These are phyloP conservation scores for Hypselothyrea guttata DNA, from an alignment of 2,888 invertebrate species.

Conservation along the genomic window DNA sequence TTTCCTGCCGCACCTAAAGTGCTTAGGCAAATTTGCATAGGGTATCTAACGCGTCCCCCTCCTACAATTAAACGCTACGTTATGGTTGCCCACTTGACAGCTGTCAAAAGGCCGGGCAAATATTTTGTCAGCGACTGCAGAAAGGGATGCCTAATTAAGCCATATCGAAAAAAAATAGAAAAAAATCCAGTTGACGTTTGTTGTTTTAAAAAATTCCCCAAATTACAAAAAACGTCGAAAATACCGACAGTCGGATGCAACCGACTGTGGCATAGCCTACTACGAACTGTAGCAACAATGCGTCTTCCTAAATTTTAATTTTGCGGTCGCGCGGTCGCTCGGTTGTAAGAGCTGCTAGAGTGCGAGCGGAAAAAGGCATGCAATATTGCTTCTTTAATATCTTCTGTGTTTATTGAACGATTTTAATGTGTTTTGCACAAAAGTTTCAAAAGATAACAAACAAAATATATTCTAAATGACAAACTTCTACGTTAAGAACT, in stretches of 20 bases:
- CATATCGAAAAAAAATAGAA: conserved; percentile 33
- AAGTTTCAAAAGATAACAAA: too few species aligned
- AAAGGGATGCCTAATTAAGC: conserved; percentile 62
- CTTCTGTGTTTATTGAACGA: too few species aligned
- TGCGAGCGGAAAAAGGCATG: too few species aligned
- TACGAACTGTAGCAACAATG: too few species aligned
- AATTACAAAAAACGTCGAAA: conserved; percentile 6
- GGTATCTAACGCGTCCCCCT: neutral
- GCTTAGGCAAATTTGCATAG: conserved; percentile 68
- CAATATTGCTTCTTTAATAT: too few species aligned
- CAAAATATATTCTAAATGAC: too few species aligned
- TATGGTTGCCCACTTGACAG: conserved; percentile 70
- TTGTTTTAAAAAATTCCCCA: conserved; percentile 65
- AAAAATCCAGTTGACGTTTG: conserved; percentile 47
- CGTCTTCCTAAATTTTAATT: too few species aligned
- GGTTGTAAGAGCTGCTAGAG: too few species aligned
- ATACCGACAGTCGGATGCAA: neutral
- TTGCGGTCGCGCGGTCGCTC: too few species aligned
- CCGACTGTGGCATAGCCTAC: too few species aligned
- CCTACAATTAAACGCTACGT: conserved; percentile 61
- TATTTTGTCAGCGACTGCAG: conserved; percentile 62
- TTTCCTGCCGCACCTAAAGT: conserved; percentile 59
- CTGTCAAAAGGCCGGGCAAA: conserved; percentile 70
- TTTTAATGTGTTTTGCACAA: too few species aligned
- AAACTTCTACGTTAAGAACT: too few species aligned